These are phyloP conservation scores for Athalia cordata DNA, from an alignment of 2,888 invertebrate genomes.

Conservation along the genomic window DNA sequence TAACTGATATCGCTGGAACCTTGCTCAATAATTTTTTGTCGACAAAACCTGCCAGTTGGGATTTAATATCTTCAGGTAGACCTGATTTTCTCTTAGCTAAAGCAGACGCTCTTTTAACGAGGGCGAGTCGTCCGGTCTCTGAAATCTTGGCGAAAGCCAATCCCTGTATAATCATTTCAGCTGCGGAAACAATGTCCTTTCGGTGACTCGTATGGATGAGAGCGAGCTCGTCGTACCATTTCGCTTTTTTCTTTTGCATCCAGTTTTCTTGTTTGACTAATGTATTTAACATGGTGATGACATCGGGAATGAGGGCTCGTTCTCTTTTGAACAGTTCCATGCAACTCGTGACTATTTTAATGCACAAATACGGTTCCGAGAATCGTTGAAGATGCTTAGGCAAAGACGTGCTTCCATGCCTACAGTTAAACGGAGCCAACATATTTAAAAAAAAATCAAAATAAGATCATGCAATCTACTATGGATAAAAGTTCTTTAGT, in stretches of 20 bases:
- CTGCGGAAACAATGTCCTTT: slow-evolving; percentile 61
- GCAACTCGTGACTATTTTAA: slow-evolving; percentile 64
- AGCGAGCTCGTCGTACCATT: slow-evolving; percentile 66
- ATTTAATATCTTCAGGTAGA: slow-evolving; percentile 53
- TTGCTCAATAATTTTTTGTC: slow-evolving; percentile 21
- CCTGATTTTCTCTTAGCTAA: slow-evolving; percentile 58
- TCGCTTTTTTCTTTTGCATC: slow-evolving; percentile 55
- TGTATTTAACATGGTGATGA: slow-evolving; percentile 55
- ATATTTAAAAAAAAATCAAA: too few species aligned
- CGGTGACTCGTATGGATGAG: slow-evolving; percentile 63
- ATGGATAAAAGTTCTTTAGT: too few species aligned
- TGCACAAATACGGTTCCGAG: slow-evolving; percentile 61
- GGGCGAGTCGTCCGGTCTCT: slow-evolving; percentile 57
- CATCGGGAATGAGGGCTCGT: slow-evolving; percentile 52
- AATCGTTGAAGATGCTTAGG: slow-evolving; percentile 64
- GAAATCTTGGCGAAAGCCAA: slow-evolving; percentile 55
- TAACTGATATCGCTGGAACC: slow-evolving; percentile 46
- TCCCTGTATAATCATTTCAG: slow-evolving; percentile 57
- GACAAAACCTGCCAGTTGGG: slow-evolving; percentile 48
- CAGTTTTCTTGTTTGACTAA: slow-evolving; percentile 58
- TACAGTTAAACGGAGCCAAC: too few species aligned
- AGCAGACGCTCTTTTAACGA: slow-evolving; percentile 60
- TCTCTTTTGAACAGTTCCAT: slow-evolving; percentile 67
- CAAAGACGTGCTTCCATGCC: slow-evolving; percentile 45
- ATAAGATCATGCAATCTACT: too few species aligned